A percentile compares a stretch with the other conserved stretches of the same genome.
phyloP scores from a whole-genome alignment of 2,113 vertebrate species.

The Boleophthalmus pectinirostris region DNA sequence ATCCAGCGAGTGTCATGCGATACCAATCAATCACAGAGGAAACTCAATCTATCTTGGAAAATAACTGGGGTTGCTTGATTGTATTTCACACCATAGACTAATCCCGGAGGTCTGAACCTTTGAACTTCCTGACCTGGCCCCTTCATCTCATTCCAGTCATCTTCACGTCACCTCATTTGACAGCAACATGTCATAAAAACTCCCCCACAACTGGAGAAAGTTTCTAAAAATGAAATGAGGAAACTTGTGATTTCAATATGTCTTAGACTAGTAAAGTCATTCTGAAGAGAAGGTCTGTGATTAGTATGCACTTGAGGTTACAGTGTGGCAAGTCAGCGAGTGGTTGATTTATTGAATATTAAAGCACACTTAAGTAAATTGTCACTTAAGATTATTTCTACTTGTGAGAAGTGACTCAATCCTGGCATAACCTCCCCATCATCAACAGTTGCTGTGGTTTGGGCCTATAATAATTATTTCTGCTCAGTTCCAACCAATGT shows the following conservation, averaged over 20 bases:
- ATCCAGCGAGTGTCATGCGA: slow-evolving; percentile 13
- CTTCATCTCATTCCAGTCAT: slow-evolving; percentile 36
- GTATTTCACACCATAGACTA: slow-evolving; percentile 36
- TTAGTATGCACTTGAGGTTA: slow-evolving; percentile 1
- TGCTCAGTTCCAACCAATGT: neutral
- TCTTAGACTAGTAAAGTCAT: neutral
- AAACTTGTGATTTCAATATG: neutral
- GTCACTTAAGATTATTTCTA: neutral
- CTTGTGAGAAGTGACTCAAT: neutral
- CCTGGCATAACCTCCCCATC: neutral
- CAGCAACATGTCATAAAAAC: slow-evolving; percentile 7
- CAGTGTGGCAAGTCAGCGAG: neutral
- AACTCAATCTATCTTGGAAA: slow-evolving; percentile 30
- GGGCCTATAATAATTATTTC: neutral
- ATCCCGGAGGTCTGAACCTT: slow-evolving; percentile 40
- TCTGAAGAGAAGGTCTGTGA: neutral
- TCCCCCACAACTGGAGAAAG: slow-evolving; percentile 22
- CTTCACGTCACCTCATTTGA: slow-evolving; percentile 37
- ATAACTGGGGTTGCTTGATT: slow-evolving; percentile 29
- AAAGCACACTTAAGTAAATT: neutral
- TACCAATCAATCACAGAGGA: slow-evolving; percentile 49
- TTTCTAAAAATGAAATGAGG: slow-evolving; percentile 27
- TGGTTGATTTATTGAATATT: neutral
- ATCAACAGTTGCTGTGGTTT: neutral
- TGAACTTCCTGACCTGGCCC: slow-evolving; percentile 38